Percentiles rank a stretch among this genome's conserved stretches.
These are phyloP conservation scores for Cheumatopsyche charites DNA, from an alignment of 1,140 invertebrate species.

Conservation along the genomic window DNA sequence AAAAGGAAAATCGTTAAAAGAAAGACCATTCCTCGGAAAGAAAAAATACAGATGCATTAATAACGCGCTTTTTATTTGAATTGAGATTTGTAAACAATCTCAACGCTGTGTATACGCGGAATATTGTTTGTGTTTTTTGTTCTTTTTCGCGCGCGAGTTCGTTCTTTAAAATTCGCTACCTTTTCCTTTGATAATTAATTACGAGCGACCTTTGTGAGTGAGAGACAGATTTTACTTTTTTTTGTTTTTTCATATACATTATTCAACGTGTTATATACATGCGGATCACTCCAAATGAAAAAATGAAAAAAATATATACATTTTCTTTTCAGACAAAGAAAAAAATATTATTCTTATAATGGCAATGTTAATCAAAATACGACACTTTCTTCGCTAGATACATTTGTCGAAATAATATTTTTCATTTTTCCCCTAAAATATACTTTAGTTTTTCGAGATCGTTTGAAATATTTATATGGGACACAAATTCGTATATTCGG, in stretches of 20 bases:
- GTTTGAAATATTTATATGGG: too few relatives aligned
- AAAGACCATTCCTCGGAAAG: background rate
- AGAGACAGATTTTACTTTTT: slow-evolving; percentile 1
- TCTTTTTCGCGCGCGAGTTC: background rate
- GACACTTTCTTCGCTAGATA: too few relatives aligned
- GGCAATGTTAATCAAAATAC: too few relatives aligned
- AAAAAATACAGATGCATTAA: slow-evolving; percentile 15
- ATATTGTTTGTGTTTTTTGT: background rate
- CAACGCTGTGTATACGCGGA: background rate
- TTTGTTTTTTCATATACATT: background rate
- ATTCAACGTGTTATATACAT: too few relatives aligned
- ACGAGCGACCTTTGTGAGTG: background rate
- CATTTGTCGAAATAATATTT: too few relatives aligned
- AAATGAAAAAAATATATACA: too few relatives aligned
- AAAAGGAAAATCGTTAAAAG: background rate
- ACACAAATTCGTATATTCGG: too few relatives aligned
- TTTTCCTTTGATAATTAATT: slow-evolving; percentile 16
- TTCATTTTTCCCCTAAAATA: too few relatives aligned
- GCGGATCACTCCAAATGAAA: too few relatives aligned
- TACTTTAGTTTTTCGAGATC: too few relatives aligned
- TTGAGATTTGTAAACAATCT: slow-evolving; percentile 9
- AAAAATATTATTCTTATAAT: too few relatives aligned
- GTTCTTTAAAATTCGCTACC: slow-evolving; percentile 1
- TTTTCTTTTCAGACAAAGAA: too few relatives aligned
- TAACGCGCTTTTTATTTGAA: slow-evolving; percentile 13